phyloP scores from a whole-genome alignment of 2,888 invertebrate genomes.

The Drosophila fungiperda region DNA sequence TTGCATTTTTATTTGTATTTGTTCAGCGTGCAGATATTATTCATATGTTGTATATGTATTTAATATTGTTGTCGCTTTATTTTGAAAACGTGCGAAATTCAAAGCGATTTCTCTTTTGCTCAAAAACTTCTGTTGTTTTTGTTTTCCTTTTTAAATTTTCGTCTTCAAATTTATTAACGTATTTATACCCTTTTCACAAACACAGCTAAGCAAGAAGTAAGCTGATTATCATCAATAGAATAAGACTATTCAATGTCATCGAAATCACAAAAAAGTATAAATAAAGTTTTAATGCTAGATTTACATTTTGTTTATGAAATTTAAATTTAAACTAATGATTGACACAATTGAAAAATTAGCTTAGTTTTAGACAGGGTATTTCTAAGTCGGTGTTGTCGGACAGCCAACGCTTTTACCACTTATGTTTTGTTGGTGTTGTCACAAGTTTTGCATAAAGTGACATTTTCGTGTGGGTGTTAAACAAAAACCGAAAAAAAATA shows the following conservation, averaged over 20 bases:
- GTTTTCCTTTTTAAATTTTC: constrained; percentile 17
- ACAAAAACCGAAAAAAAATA: constrained; percentile 12
- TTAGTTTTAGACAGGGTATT: neutral
- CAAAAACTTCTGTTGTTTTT: constrained; percentile 20
- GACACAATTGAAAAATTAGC: neutral
- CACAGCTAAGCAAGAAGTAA: neutral
- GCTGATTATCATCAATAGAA: neutral
- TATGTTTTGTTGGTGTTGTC: constrained; percentile 32
- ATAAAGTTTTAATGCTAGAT: neutral
- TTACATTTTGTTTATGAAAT: neutral
- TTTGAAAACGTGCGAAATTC: constrained; percentile 59
- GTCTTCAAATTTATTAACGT: neutral
- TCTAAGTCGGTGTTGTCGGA: neutral
- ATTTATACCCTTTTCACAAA: neutral
- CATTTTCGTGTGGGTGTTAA: constrained; percentile 51
- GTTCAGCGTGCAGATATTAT: constrained; percentile 37
- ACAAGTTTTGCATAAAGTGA: constrained; percentile 38
- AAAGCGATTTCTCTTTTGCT: constrained; percentile 63
- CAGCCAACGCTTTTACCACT: constrained; percentile 3
- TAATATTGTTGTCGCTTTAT: constrained; percentile 29
- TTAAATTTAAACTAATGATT: neutral
- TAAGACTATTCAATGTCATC: neutral
- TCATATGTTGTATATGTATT: neutral
- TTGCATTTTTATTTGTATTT: constrained; percentile 49
- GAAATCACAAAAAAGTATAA: neutral